Conservation (phyloP, 2,888 invertebrate genomes). For the Andrena hattorfiana region DNA sequence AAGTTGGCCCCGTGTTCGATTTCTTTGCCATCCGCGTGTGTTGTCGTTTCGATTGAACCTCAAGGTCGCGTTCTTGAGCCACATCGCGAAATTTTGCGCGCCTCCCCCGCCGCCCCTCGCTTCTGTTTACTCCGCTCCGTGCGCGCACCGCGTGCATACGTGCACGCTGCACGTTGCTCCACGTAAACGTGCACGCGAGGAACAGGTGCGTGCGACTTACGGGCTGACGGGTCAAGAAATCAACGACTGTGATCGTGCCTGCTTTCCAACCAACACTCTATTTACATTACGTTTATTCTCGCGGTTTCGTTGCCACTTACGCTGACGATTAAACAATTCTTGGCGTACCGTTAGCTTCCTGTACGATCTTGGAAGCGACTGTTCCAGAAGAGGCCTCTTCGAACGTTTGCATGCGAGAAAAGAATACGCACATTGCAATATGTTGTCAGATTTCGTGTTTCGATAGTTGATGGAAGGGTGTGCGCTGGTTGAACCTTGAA, state of each 20-base stretch:
- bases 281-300: constrained; percentile 16
- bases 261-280: constrained; percentile 18
- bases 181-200: constrained; percentile 20
- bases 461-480: too few relatives aligned
- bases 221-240: background rate
- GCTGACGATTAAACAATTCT: constrained; percentile 32
- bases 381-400: too few relatives aligned
- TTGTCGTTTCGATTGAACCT: constrained; percentile 39
- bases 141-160: background rate
- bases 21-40: constrained; percentile 28
- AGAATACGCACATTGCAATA: background rate
- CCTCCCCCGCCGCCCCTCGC: background rate
- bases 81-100: constrained; percentile 44
- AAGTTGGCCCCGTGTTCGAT: constrained; percentile 35
- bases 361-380: background rate
- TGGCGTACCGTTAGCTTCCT: background rate
- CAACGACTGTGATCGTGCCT: constrained; percentile 4
- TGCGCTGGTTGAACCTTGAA: too few relatives aligned
- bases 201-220: constrained; percentile 32
- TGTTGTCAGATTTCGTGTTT: too few relatives aligned
- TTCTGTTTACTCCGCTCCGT: constrained; percentile 15
- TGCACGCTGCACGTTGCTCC: constrained; percentile 14
- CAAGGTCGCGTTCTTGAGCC: constrained; percentile 58
- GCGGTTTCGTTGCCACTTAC: background rate
- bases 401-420: background rate